Evolutionary conservation across 2,888 invertebrate genomes (phyloP).

Genomic region (Troides helena): DNA sequence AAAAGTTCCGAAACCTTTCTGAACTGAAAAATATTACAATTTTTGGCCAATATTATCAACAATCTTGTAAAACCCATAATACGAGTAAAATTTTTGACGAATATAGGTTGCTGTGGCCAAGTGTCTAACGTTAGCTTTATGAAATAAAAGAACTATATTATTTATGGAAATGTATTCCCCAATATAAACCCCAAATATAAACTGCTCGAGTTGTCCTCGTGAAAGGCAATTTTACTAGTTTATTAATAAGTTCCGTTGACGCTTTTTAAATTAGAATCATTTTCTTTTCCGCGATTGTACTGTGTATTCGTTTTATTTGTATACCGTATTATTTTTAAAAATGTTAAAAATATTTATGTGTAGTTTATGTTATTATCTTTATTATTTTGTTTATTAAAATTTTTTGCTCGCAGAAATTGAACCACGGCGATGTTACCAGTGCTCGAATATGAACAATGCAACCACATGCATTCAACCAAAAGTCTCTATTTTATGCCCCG

Average conservation of each 20-base stretch:
- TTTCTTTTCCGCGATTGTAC: background rate
- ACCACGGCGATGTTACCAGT: conserved; percentile 47
- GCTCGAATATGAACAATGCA: conserved; percentile 39
- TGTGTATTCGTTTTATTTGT: too few species aligned
- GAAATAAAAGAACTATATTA: too few species aligned
- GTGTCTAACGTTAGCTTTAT: too few species aligned
- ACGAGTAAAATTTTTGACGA: too few species aligned
- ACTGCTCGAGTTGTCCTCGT: background rate
- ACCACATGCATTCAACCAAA: conserved; percentile 20
- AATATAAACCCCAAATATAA: too few species aligned
- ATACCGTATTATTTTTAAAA: too few species aligned
- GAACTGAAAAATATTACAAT: too few species aligned
- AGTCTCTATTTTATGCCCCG: conserved; percentile 42
- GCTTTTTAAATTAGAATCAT: background rate
- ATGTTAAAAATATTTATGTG: too few species aligned
- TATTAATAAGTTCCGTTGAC: background rate
- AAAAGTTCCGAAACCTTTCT: too few species aligned
- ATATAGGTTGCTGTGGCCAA: too few species aligned
- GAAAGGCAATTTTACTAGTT: background rate
- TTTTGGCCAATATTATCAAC: too few species aligned
- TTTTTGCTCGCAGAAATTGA: conserved; percentile 40
- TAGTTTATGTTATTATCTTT: background rate
- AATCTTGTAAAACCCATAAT: too few species aligned
- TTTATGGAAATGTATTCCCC: background rate
- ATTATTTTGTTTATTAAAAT: background rate